phyloP scores from a whole-genome alignment of 2,113 vertebrate genomes.

The Ceyx melanurus region DNA sequence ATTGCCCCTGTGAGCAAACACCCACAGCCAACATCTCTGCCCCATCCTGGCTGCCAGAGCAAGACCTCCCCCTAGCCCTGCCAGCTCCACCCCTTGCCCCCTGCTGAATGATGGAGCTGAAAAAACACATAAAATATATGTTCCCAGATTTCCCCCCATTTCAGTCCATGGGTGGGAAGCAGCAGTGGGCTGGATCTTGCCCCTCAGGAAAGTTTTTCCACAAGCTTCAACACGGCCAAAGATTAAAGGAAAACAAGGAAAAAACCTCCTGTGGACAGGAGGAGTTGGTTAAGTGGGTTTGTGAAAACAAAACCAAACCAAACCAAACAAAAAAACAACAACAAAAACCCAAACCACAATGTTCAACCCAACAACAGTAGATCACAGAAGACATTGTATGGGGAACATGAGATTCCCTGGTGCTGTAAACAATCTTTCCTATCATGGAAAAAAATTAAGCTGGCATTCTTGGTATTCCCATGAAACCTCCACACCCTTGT shows the following conservation, averaged over 20 bases:
- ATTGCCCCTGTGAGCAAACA: not conserved
- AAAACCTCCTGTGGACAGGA: not conserved
- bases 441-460: not conserved
- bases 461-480: fast-evolving
- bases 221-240: not conserved
- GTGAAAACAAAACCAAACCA: no score
- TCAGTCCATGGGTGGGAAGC: fast-evolving
- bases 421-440: fast-evolving
- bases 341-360: no score
- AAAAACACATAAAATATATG: not conserved
- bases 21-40: not conserved
- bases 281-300: fast-evolving
- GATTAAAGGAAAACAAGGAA: not conserved
- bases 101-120: not conserved
- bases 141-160: not conserved
- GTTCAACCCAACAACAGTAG: not conserved
- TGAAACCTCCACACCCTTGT: not conserved
- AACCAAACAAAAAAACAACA: not conserved
- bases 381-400: fast-evolving
- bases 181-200: fast-evolving
- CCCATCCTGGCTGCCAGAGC: fast-evolving
- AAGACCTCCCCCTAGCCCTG: not conserved
- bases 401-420: fast-evolving
- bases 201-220: not conserved
- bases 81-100: not conserved